Evolutionary conservation across 2,797 vertebrate species (phyloP), one percentile per base, ranked within the genome.

Genomic region (Enteromius argenteus): DNA sequence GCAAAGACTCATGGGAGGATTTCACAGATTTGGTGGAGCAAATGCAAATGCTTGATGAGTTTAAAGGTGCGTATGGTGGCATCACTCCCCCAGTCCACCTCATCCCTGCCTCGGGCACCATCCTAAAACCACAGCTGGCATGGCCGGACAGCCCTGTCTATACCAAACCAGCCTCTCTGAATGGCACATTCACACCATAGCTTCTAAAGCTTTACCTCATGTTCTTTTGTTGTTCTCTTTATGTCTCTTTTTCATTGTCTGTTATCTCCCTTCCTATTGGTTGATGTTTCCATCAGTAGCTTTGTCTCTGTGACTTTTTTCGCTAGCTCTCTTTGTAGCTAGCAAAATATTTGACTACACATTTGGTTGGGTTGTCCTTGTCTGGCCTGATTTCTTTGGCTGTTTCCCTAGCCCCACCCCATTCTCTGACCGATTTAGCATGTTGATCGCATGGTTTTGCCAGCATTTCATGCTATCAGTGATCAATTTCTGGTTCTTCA

Each of bases 1-100:
- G 95, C 95, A 96, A 97, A 97, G 96, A 96, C 95, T 97, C 96
- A 95, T 97, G 96, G 96, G 96, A 96, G 95, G 96, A 97, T 97
- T 96, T 97, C 95, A 96, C 96, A 95, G 95, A 96, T 94, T 96
- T 96, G 96, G 94, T 96, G 96, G 95, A 96, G 92, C 95, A 95
- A 94, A 96, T 97, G 94, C 94, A 95, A 85, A 89, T 91, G 89
- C 94, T 93, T 96, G 96, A 96, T 94, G 91, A 91, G 86, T 91
- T 95, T 87, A 94, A 96, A 97, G 96, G 96, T 97, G 96, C 95
- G 96, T 97, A 93, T 94, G 93, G 95, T 92, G 87, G 94, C 94
- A 80, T 91, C 93, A 75, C 92, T 91, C 92, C 90, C 91, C 87
- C 91, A 90, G 90, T 64, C 91, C 89, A 75, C 86, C 85, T 56